Evolutionary conservation across 2,113 vertebrate species (phyloP).

Genomic region (Gnathonemus echidnorhynchus): DNA sequence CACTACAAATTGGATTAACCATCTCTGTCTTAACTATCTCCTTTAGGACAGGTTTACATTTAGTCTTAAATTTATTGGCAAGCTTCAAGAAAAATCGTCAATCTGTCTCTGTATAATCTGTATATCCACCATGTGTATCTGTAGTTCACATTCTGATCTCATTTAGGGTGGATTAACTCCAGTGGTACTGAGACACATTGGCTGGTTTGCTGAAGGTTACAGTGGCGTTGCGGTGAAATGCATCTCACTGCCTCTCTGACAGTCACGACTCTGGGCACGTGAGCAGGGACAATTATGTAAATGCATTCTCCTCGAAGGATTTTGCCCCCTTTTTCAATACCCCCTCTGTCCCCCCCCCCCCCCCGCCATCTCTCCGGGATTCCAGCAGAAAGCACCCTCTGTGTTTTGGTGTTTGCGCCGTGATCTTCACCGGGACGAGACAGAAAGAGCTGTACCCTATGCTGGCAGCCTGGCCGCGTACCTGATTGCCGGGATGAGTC

Average conservation of each 20-base stretch:
- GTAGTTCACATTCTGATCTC: background rate
- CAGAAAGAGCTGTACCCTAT: background rate
- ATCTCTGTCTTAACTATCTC: background rate
- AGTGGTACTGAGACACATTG: background rate
- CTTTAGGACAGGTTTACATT: background rate
- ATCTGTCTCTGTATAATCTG: background rate
- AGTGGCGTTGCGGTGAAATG: background rate
- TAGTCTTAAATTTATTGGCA: background rate
- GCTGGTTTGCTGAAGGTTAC: background rate
- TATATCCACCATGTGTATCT: background rate
- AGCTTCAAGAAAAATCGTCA: background rate
- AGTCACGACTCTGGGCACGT: constrained; percentile 18
- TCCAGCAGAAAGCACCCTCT: background rate
- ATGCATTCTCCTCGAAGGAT: constrained; percentile 6
- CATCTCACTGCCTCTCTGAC: background rate
- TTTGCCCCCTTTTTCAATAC: constrained; percentile 8
- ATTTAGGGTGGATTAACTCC: background rate
- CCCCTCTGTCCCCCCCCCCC: background rate
- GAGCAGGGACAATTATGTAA: constrained; percentile 14
- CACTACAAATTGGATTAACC: background rate
- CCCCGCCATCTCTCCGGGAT: background rate
- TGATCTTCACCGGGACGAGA: background rate
- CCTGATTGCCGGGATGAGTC: background rate
- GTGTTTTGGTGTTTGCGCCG: background rate
- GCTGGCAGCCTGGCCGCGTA: background rate